A percentile compares a stretch with the other conserved stretches of the same genome.
These are phyloP conservation scores for Quadriops clusia DNA, from an alignment of 2,888 invertebrate genomes.

Conservation along the genomic window DNA sequence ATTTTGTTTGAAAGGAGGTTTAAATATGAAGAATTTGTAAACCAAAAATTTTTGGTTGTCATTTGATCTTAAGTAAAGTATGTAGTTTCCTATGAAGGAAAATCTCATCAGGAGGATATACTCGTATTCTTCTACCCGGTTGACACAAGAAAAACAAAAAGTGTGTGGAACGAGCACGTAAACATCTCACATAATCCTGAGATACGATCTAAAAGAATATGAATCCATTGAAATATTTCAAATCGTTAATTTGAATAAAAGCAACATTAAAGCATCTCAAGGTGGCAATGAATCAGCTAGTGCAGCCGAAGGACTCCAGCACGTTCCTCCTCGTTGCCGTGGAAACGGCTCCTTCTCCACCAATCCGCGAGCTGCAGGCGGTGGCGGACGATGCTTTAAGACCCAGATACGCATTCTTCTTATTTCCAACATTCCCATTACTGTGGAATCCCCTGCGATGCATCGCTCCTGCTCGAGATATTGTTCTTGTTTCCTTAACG, in stretches of 20 bases:
- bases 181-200: conserved; percentile 19
- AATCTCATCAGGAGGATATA: too few species aligned
- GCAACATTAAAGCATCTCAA: conserved; percentile 40
- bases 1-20: too few species aligned
- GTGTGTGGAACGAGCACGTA: too few species aligned
- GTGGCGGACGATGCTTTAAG: conserved; percentile 35
- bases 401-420: conserved; percentile 29
- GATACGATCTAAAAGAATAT: conserved; percentile 30
- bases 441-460: conserved; percentile 34
- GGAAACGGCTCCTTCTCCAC: conserved; percentile 33
- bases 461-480: conserved; percentile 32
- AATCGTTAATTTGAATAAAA: conserved; percentile 39
- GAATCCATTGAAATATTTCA: conserved; percentile 35
- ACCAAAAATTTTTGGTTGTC: too few species aligned
- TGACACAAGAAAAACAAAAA: conserved; percentile 9
- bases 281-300: conserved; percentile 38
- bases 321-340: conserved; percentile 36
- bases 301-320: conserved; percentile 30
- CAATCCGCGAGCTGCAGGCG: conserved; percentile 34
- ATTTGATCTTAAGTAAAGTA: too few species aligned
- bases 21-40: too few species aligned
- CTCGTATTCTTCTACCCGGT: conserved; percentile 3
- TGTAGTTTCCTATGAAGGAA: too few species aligned
- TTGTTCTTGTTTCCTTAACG: conserved; percentile 36
- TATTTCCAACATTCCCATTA: conserved; percentile 34